phyloP scores from a whole-genome alignment of 2,113 vertebrate species.

The Gracilinanus agilis region DNA sequence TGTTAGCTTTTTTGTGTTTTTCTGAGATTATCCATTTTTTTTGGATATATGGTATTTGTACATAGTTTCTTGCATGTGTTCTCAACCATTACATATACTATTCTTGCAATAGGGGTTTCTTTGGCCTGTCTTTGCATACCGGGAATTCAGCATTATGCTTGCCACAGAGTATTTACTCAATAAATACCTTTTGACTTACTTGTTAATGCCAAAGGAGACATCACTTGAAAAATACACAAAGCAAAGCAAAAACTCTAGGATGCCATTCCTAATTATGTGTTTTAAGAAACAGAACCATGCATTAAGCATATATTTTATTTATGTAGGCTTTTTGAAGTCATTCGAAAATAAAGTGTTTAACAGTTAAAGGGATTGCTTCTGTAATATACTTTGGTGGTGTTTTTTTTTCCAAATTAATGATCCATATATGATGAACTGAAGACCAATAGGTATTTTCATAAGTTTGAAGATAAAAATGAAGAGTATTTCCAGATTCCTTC shows the following conservation, averaged over 20 bases:
- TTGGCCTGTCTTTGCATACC: neutral
- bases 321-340: neutral
- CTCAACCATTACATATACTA: neutral
- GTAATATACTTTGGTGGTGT: neutral
- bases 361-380: neutral
- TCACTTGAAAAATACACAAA: neutral
- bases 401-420: neutral
- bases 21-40: neutral
- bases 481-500: neutral
- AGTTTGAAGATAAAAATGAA: neutral
- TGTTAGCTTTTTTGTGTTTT: neutral
- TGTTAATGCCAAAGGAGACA: neutral
- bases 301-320: neutral
- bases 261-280: neutral
- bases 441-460: neutral
- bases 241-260: neutral
- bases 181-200: neutral
- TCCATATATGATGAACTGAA: neutral
- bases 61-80: neutral
- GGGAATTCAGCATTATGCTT: neutral
- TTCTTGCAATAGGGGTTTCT: neutral
- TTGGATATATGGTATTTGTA: neutral
- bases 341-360: neutral
- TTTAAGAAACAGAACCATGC: neutral
- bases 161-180: neutral